A percentile compares a stretch with the other conserved stretches of the same genome.
Evolutionary conservation across 2,113 vertebrate genomes (phyloP).

Genomic region (Glareola pratincola): DNA sequence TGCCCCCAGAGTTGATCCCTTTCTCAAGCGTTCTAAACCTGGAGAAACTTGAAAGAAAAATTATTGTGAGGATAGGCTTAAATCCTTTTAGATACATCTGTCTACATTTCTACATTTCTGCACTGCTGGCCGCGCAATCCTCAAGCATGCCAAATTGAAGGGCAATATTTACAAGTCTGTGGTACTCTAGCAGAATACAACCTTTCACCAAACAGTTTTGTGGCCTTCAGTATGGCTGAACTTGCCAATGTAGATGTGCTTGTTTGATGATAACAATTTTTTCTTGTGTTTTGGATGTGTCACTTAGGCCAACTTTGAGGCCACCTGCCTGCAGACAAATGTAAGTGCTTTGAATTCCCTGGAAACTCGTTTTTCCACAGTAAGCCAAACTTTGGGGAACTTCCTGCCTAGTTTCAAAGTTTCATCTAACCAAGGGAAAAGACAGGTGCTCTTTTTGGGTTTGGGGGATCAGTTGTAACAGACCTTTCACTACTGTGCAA

Average conservation of each 20-base stretch:
- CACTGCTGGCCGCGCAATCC: neutral
- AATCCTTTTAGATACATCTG: neutral
- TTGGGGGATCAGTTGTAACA: neutral
- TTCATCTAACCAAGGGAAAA: neutral
- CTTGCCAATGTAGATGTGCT: neutral
- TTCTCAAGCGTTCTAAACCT: neutral
- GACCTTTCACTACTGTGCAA: neutral
- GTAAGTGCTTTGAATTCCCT: neutral
- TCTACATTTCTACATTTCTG: neutral
- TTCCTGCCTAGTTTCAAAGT: neutral
- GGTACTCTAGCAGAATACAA: neutral
- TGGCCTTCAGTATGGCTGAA: neutral
- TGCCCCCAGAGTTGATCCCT: neutral
- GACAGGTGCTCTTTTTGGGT: neutral
- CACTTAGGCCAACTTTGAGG: neutral
- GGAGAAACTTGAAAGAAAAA: neutral
- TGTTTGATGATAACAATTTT: neutral
- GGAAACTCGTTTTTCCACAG: neutral
- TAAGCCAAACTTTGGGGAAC: neutral
- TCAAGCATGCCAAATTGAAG: neutral
- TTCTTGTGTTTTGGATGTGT: neutral
- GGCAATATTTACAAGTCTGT: neutral
- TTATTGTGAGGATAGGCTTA: neutral
- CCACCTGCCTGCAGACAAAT: neutral
- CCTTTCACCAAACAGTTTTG: neutral